Evolutionary conservation across 2,113 vertebrate genomes (phyloP).

Genomic region (Neopipo cinnamomea): DNA sequence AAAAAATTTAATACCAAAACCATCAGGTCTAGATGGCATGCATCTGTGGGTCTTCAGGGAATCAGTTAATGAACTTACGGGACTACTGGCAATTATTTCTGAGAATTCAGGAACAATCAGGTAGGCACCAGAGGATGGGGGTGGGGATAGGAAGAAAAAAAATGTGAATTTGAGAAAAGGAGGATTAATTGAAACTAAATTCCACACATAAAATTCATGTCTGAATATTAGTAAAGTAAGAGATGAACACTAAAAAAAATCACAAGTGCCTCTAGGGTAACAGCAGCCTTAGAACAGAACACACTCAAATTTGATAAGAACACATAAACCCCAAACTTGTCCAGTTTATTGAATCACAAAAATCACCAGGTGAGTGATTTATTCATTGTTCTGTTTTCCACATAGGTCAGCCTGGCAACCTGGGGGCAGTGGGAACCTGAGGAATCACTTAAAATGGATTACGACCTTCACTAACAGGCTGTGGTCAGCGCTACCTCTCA

Average conservation of each 20-base stretch:
- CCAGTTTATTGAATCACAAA: not conserved
- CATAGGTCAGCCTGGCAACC: not conserved
- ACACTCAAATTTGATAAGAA: not conserved
- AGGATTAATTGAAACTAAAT: conserved; percentile 18
- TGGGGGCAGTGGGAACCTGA: rapidly evolving
- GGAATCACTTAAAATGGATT: not conserved
- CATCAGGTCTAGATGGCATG: conserved; percentile 58
- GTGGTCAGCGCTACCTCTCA: not conserved
- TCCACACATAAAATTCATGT: not conserved
- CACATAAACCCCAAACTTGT: not conserved
- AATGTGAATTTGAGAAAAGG: conserved; percentile 33
- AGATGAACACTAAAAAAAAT: not conserved
- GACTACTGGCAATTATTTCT: conserved; percentile 71
- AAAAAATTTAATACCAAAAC: conserved; percentile 71
- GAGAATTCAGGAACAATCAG: conserved; percentile 65
- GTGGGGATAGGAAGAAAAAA: not conserved
- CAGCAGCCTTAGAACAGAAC: not conserved
- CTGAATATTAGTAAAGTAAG: not conserved
- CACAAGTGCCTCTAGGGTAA: not conserved
- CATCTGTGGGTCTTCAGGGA: conserved; percentile 47
- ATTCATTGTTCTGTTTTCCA: not conserved
- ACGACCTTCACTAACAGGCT: not conserved
- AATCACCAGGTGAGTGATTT: not conserved
- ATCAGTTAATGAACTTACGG: conserved; percentile 71
- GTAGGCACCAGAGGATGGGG: conserved; percentile 33